A percentile compares a stretch with the other conserved stretches of the same genome.
Conservation (phyloP, 1,140 invertebrate genomes). For the Yoshiicerus persimilis region DNA sequence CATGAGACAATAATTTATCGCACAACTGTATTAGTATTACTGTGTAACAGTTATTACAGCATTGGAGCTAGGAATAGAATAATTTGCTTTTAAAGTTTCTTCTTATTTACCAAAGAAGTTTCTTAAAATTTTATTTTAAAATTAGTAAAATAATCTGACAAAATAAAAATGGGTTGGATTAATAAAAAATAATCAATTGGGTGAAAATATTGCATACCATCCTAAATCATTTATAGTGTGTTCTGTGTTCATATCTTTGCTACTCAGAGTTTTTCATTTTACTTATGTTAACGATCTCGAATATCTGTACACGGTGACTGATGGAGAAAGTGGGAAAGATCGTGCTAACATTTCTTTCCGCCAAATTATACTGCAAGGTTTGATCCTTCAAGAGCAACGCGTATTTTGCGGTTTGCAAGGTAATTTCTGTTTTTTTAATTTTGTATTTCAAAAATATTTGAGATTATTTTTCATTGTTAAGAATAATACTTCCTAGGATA, state of each 20-base stretch:
- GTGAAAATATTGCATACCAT: constrained; percentile 54
- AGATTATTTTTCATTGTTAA: no score
- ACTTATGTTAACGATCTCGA: constrained; percentile 88
- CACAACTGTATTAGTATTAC: no score
- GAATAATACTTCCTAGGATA: not conserved
- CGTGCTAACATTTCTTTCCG: constrained; percentile 74
- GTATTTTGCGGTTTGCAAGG: constrained; percentile 78
- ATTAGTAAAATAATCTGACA: no score
- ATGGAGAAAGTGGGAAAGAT: constrained; percentile 71
- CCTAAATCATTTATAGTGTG: constrained; percentile 86
- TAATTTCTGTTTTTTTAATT: not conserved
- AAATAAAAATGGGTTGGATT: not conserved
- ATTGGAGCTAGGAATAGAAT: no score
- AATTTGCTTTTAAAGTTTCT: no score
- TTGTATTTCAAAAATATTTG: no score
- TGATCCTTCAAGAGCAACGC: constrained; percentile 77
- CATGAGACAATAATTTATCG: no score
- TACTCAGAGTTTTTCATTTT: constrained; percentile 78
- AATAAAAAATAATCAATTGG: not conserved
- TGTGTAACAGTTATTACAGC: no score
- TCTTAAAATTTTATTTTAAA: not conserved
- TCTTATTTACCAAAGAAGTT: no score
- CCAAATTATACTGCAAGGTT: constrained; percentile 82
- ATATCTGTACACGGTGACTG: constrained; percentile 83
- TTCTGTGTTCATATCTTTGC: constrained; percentile 73